These are phyloP conservation scores for Platycercus adscitus DNA, from an alignment of 2,113 vertebrate genomes.

Conservation along the genomic window DNA sequence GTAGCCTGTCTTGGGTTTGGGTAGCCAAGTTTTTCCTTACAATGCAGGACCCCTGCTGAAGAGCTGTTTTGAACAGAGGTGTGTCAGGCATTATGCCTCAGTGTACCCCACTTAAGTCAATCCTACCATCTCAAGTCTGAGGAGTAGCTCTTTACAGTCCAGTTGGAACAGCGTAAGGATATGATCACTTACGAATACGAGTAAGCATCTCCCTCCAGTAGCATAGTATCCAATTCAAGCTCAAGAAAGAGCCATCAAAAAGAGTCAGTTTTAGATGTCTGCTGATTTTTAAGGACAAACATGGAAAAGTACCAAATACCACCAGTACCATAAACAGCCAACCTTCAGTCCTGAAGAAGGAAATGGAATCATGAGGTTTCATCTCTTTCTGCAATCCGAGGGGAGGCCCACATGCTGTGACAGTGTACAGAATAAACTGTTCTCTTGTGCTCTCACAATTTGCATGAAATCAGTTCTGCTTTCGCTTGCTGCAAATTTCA, in stretches of 20 bases:
- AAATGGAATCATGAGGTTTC: background rate
- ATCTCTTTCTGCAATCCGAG: background rate
- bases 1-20: background rate
- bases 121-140: background rate
- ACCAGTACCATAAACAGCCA: background rate
- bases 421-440: background rate
- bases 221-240: background rate
- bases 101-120: background rate
- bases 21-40: background rate
- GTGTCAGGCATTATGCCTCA: background rate
- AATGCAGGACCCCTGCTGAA: background rate
- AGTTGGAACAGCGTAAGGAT: background rate
- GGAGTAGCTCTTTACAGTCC: background rate
- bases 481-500: background rate
- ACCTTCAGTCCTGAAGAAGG: background rate
- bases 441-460: background rate
- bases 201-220: background rate
- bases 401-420: background rate
- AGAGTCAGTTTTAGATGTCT: background rate
- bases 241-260: background rate
- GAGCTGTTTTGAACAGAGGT: background rate
- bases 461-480: background rate
- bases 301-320: background rate
- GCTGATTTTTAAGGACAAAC: background rate
- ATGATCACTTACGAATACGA: background rate